Evolutionary conservation across 2,113 vertebrate genomes (phyloP).

Genomic region (Cranoglanis bouderius): DNA sequence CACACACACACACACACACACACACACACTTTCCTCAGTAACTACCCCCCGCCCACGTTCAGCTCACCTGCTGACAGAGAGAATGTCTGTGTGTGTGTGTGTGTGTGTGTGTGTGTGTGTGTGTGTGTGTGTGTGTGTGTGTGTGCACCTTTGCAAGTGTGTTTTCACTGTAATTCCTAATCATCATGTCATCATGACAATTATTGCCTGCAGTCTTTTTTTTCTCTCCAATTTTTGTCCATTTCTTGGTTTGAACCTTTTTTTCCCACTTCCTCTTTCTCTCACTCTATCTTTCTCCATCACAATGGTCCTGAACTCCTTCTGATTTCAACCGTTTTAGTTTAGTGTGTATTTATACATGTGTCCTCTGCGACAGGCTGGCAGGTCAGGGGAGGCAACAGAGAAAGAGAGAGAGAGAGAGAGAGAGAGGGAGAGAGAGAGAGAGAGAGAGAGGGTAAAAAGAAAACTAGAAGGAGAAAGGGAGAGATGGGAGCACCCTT

Average conservation of each 20-base stretch:
- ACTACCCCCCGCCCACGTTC: slow-evolving; percentile 32
- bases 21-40: not conserved
- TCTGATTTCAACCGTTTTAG: slow-evolving; percentile 21
- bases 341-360: slow-evolving; percentile 4
- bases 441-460: not conserved
- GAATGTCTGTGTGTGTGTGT: not conserved
- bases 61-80: slow-evolving; percentile 61
- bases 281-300: slow-evolving; percentile 27
- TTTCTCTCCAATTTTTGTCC: not conserved
- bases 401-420: not conserved
- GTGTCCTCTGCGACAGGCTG: slow-evolving; percentile 1
- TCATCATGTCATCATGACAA: slow-evolving; percentile 18
- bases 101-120: slow-evolving; percentile 19
- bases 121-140: slow-evolving; percentile 20
- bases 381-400: slow-evolving; percentile 7
- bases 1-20: slow-evolving; percentile 41
- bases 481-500: slow-evolving; percentile 63
- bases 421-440: not conserved
- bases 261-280: not conserved
- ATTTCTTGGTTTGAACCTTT: not conserved
- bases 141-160: slow-evolving; percentile 13
- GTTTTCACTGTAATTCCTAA: too few relatives aligned
- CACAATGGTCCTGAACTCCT: slow-evolving; percentile 5
- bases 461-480: slow-evolving; percentile 18
- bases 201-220: slow-evolving; percentile 12